Evolutionary conservation across 2,888 invertebrate species (phyloP).

Genomic region (Drosophila nr. perissopoda): DNA sequence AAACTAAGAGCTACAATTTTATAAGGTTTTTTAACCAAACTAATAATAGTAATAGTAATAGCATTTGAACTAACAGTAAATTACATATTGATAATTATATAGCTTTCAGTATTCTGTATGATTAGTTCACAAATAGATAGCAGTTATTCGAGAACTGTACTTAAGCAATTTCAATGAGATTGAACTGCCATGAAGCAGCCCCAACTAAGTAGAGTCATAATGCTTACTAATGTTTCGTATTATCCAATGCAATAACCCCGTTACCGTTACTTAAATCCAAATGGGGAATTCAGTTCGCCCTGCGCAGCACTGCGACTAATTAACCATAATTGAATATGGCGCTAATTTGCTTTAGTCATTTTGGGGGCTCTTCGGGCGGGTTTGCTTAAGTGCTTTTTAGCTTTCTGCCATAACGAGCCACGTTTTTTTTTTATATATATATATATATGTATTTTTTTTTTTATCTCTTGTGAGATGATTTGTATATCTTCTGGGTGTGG

Average conservation of each 20-base stretch:
- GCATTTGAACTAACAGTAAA: no score
- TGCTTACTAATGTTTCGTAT: neutral
- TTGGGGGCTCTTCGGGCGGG: constrained; percentile 13
- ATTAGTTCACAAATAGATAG: neutral
- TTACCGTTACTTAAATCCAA: neutral
- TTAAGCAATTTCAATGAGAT: neutral
- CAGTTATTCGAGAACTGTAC: neutral
- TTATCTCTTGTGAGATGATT: constrained; percentile 2
- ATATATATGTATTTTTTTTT: neutral
- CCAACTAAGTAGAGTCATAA: neutral
- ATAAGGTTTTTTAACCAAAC: neutral
- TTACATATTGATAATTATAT: no score
- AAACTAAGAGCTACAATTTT: neutral
- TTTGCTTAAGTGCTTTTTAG: constrained; percentile 35
- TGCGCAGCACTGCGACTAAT: constrained; percentile 46
- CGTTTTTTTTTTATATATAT: neutral
- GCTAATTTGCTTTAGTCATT: constrained; percentile 66
- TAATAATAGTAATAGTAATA: no score
- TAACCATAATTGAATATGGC: constrained; percentile 69
- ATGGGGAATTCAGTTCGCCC: constrained; percentile 3
- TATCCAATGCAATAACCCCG: neutral
- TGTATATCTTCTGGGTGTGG: neutral
- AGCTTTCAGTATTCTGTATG: neutral
- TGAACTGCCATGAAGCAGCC: neutral
- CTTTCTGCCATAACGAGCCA: constrained; percentile 36